Base-by-base conservation (phyloP, 2,113 vertebrate species). In the Heloderma charlesbogerti region DNA sequence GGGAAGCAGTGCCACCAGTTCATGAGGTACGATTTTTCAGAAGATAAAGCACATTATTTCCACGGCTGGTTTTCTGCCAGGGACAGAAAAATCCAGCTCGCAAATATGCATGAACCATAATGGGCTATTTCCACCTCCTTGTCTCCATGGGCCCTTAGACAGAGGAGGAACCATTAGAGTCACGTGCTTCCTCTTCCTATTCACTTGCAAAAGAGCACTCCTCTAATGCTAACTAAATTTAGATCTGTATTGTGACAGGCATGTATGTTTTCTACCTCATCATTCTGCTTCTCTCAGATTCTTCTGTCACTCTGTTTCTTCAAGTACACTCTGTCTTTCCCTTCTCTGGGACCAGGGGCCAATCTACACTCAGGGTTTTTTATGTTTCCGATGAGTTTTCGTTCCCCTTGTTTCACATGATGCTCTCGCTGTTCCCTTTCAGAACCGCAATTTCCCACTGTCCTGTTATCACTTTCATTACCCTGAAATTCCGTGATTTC, bases 21-120 rank as follows among this genome's bases (percentile, higher is more conserved):
- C 2, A 43, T 40, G 43, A 54, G 18, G 51, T 83, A 51, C 1
- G 25, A 43, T 83, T 75, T 91, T 83, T 43, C 71, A 69, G 71
- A 75, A 75, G 27, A 67, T 57, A 83, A 84, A 75, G 43, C 16
- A 69, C n/a, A 86, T 86, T 90, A 34, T 80, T 80, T 79, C 29
- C 45, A 81, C 15, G 40, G 27, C 60, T 80, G 37, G n/a, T n/a
- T 89, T 84, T 67, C 54, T 37, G 43, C 27, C 75, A 10, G 51
- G 40, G 74, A 57, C 34, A 57, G 72, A 78, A 48, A 85, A 67
- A 79, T n/a, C 74, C 84, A 34, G 45, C 63, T 86, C 63, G 80
- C 48, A 86, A 86, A 69, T 86, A 86, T 86, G 45, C 60, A 86
- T 71, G 37, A 63, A 90, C 86, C n/a, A 90, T 34, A 69, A 60